Conservation (phyloP, 92 coral and sea anemone species). For the Phymanthus crucifer region DNA sequence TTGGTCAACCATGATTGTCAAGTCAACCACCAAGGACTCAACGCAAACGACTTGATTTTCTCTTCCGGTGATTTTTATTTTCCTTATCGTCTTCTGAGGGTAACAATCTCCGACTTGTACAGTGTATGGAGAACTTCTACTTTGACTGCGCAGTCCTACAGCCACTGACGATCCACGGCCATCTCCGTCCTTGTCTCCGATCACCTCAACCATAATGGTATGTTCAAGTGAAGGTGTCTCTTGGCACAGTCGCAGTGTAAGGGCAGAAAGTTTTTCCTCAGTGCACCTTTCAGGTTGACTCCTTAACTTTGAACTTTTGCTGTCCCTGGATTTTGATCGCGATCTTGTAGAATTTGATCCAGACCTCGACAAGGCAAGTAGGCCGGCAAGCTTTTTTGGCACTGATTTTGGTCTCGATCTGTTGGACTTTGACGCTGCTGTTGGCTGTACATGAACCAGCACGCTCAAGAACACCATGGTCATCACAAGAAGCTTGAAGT, state of each 20-base stretch:
- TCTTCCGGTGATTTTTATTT: background rate
- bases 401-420: no score
- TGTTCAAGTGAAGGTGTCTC: background rate
- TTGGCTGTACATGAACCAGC: background rate
- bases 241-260: background rate
- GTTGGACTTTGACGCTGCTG: background rate
- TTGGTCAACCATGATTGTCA: background rate
- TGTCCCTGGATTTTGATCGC: no score
- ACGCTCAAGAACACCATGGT: background rate
- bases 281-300: no score
- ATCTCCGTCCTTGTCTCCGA: background rate
- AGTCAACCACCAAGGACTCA: background rate
- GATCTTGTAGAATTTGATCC: no score
- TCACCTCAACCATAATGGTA: background rate
- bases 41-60: background rate
- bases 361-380: no score
- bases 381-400: no score
- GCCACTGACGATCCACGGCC: background rate
- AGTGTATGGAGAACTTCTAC: background rate
- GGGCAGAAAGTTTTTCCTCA: background rate
- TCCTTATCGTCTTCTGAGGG: background rate
- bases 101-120: background rate
- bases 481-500: background rate
- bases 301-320: no score
- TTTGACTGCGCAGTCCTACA: background rate